Evolutionary conservation across 2,113 vertebrate species (phyloP).

Genomic region (Dendropsophus ebraccatus): DNA sequence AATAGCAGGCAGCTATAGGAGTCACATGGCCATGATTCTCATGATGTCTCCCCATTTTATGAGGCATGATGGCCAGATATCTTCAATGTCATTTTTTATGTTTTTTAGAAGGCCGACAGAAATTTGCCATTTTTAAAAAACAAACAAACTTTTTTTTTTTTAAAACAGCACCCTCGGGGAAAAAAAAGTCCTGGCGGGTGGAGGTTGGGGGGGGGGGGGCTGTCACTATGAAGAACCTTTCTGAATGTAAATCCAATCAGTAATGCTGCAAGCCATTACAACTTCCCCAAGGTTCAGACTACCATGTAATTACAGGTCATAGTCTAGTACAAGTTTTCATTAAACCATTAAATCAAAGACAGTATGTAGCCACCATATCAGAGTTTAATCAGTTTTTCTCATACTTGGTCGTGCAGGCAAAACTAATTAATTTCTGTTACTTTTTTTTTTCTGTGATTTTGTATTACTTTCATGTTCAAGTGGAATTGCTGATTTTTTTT

Average conservation of each 20-base stretch:
- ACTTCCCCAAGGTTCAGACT: not conserved
- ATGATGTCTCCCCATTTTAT: too few species aligned
- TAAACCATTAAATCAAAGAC: conserved; percentile 5
- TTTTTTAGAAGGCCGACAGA: too few species aligned
- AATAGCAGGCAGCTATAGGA: too few species aligned
- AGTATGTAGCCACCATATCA: conserved; percentile 3
- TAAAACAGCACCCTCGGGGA: too few species aligned
- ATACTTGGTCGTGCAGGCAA: not conserved
- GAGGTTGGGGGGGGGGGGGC: too few species aligned
- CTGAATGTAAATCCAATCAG: not conserved
- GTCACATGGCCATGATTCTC: too few species aligned
- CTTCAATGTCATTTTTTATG: too few species aligned
- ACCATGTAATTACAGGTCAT: conserved; percentile 11
- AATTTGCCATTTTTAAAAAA: too few species aligned
- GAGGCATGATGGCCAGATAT: too few species aligned
- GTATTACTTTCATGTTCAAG: not conserved
- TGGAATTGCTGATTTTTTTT: not conserved
- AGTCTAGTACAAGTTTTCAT: not conserved
- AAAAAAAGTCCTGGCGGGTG: too few species aligned
- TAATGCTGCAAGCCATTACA: not conserved
- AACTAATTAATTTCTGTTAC: conserved; percentile 10
- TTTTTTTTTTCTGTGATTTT: not conserved
- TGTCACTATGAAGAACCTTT: too few species aligned
- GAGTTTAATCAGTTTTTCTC: conserved; percentile 4
- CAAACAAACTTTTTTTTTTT: too few species aligned